phyloP scores from a whole-genome alignment of 1,140 invertebrate genomes.

The Drosophila athabasca region DNA sequence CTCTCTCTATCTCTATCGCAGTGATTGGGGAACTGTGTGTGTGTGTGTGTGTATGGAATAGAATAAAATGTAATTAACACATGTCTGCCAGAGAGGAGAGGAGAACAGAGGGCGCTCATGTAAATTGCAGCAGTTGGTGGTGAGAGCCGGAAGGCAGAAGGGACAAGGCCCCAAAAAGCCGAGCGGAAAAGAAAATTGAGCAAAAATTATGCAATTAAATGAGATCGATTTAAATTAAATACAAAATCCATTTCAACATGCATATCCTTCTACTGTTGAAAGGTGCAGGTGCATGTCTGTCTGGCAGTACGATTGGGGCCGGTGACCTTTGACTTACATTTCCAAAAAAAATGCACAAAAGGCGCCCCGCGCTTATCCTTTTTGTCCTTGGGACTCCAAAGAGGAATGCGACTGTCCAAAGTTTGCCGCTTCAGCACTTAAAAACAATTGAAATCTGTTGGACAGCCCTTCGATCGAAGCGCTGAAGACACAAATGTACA shows the following conservation, averaged over 20 bases:
- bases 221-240: constrained; percentile 19
- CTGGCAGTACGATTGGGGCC: not conserved
- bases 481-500: constrained; percentile 19
- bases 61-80: constrained; percentile 60
- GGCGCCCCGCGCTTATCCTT: constrained; percentile 23
- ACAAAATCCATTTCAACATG: too few relatives aligned
- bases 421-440: constrained; percentile 23
- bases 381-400: constrained; percentile 23
- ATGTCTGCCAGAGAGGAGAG: constrained; percentile 44
- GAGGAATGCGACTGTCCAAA: not conserved
- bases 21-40: not conserved
- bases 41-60: constrained; percentile 29
- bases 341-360: constrained; percentile 9
- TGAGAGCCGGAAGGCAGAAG: not conserved
- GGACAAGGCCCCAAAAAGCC: constrained; percentile 1
- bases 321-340: constrained; percentile 36
- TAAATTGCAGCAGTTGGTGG: constrained; percentile 11
- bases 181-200: constrained; percentile 16
- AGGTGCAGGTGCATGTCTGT: not conserved
- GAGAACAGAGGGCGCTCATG: constrained; percentile 2
- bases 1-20: not conserved
- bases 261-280: too few relatives aligned
- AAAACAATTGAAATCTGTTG: constrained; percentile 16
- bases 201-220: constrained; percentile 48
- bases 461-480: constrained; percentile 2